Base-by-base conservation (phyloP, 2,888 invertebrate genomes). In the Fragum fragum region DNA sequence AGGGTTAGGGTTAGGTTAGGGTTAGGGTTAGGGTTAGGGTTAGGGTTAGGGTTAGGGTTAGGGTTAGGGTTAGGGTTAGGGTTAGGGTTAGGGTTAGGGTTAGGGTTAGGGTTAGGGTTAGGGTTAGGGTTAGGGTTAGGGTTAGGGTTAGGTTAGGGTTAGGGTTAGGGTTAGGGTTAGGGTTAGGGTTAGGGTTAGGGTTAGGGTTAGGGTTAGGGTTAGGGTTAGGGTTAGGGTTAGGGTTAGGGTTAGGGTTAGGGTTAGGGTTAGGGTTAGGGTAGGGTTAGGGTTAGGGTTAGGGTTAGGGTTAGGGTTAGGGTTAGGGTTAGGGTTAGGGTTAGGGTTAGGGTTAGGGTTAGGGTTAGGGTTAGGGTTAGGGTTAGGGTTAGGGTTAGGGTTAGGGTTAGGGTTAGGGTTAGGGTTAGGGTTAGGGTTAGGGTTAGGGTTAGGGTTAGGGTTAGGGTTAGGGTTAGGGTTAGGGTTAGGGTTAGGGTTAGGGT, bases 91-190 rank as follows among this genome's bases (percentile, higher is more conserved):
- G 83, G 83, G 79, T 77, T 83, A 73, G 79, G 87, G 79, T 73
- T 81, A 32, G 73, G 81, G 76, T 73, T 73, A 36, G 76, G 85
- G 78, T 88, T 82, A 80, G 87, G 88, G 77, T 84, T 81, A 75
- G 86, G 87, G 80, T 85, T 85, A 79, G 84, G 87, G 85, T 84
- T 80, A 74, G 85, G 87, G 80, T 83, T 82, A 66, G 84, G 86
- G 83, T 79, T 81, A 74, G 59, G 85, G 81, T 80, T 87, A 63
- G 87, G 88, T 79, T 81, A 74, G 59, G 85, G 81, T 80, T 87
- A 63, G 87, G 88, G 85, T 81, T 76, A 61, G 73, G 79, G 81
- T 76, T 82, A 73, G 81, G 81, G 79, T 83, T 83, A 76, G 73
- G 81, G 83, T 79, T 86, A 79, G 80, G 80, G 79, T 81, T 83